Conservation (phyloP, 1,140 invertebrate genomes). For the Drosophila lowei region DNA sequence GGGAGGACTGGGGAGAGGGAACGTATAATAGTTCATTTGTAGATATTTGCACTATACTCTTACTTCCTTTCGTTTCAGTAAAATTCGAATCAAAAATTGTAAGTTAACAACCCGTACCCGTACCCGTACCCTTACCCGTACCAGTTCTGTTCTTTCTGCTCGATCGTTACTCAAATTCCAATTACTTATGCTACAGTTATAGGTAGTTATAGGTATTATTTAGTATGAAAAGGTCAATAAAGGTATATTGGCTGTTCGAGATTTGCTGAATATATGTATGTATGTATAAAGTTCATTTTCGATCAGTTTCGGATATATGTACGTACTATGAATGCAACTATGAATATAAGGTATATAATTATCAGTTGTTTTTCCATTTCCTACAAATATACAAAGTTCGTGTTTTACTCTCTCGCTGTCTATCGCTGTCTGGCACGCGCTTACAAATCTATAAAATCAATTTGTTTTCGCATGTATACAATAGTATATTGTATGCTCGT, state of each 20-base stretch:
- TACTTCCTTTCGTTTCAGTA: conserved; percentile 18
- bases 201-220: conserved; percentile 35
- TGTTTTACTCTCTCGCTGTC: conserved; percentile 32
- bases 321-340: conserved; percentile 63
- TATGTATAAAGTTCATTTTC: conserved; percentile 52
- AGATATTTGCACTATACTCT: not conserved
- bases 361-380: conserved; percentile 44
- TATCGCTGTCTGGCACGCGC: conserved; percentile 11
- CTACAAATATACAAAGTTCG: conserved; percentile 62
- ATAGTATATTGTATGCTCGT: conserved; percentile 3
- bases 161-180: conserved; percentile 46
- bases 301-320: conserved; percentile 37
- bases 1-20: no score
- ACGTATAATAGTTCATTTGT: not conserved
- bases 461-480: conserved; percentile 28
- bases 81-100: conserved; percentile 42
- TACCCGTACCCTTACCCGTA: conserved; percentile 16
- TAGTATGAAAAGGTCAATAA: conserved; percentile 55
- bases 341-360: conserved; percentile 57
- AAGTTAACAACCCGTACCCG: conserved; percentile 59
- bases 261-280: conserved; percentile 43
- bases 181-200: conserved; percentile 53
- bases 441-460: conserved; percentile 48
- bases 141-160: conserved; percentile 26
- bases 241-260: conserved; percentile 31